Conservation (phyloP, 2,797 vertebrate species). For the Phrynocephalus guinanensis region DNA sequence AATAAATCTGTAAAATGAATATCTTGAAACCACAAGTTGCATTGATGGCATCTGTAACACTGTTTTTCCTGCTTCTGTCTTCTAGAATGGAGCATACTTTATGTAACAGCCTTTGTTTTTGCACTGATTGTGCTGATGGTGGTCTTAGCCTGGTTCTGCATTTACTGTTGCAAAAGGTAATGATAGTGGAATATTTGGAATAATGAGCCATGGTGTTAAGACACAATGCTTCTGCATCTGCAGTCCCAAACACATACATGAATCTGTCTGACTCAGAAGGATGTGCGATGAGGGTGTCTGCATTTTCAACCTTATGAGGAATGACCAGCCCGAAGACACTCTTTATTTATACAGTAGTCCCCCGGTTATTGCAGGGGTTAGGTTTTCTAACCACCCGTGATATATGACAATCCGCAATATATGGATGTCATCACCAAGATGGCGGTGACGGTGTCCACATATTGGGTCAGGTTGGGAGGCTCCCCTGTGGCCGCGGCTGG, state of each 20-base stretch:
- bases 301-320: not conserved
- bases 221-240: not conserved
- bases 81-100: constrained; percentile 92
- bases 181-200: not conserved
- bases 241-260: not conserved
- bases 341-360: too few relatives aligned
- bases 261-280: not conserved
- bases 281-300: not conserved
- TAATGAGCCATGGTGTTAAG: not conserved
- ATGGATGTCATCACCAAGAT: too few relatives aligned
- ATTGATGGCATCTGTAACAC: not conserved
- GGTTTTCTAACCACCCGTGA: too few relatives aligned
- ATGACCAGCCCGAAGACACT: not conserved
- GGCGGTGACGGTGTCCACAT: too few relatives aligned
- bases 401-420: too few relatives aligned
- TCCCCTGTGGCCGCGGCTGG: too few relatives aligned
- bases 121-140: constrained; percentile 78
- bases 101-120: constrained; percentile 82
- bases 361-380: too few relatives aligned
- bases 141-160: constrained; percentile 83
- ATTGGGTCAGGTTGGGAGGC: too few relatives aligned
- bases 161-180: constrained; percentile 92
- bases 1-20: not conserved
- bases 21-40: not conserved
- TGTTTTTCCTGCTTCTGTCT: constrained; percentile 49